Evolutionary conservation across 2,113 vertebrate species (phyloP).

Genomic region (Oceanites oceanicus): DNA sequence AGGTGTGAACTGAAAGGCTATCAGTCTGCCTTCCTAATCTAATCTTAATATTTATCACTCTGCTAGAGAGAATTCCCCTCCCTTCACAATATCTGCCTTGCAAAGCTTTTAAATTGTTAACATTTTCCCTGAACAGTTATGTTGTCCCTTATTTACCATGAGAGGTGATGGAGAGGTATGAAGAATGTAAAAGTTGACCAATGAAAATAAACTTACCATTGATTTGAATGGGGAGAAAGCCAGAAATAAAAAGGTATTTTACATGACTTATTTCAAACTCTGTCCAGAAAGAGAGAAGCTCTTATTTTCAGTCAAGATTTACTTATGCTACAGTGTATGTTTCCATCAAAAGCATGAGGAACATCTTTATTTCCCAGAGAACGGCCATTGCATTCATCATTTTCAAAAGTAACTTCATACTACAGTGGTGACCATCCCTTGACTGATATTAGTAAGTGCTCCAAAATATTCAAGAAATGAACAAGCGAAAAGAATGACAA

Average conservation of each 20-base stretch:
- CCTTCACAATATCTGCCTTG: background rate
- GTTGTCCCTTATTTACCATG: background rate
- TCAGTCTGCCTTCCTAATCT: background rate
- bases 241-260: background rate
- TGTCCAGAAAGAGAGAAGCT: background rate
- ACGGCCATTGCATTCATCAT: background rate
- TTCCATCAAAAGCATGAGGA: background rate
- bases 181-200: background rate
- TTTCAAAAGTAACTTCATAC: background rate
- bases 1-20: background rate
- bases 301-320: background rate
- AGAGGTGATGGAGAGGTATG: background rate
- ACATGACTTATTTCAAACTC: background rate
- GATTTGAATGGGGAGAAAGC: background rate
- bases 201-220: background rate
- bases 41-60: constrained; percentile 18
- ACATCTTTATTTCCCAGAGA: background rate
- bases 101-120: background rate
- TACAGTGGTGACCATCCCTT: background rate
- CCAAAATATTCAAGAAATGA: constrained; percentile 29
- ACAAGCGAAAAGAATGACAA: background rate
- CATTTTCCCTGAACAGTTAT: background rate
- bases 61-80: background rate
- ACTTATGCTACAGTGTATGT: background rate
- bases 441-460: background rate